Conservation (phyloP, 2,113 vertebrate species). For the Nannospalax galili region DNA sequence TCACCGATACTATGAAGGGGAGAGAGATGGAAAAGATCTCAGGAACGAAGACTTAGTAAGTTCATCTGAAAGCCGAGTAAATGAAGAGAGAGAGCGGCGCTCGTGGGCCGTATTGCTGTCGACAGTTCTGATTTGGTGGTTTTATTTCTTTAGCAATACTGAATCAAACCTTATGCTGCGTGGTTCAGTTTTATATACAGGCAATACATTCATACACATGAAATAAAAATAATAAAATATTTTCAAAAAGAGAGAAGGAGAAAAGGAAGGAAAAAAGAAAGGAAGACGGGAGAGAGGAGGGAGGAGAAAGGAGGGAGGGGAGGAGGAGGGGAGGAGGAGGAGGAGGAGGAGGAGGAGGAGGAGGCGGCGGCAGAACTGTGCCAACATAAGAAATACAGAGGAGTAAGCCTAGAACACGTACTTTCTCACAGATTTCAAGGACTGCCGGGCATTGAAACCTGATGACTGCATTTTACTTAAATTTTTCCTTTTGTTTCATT, state of each 20-base stretch:
- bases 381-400: not conserved
- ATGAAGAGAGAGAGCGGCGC: slow-evolving; percentile 4
- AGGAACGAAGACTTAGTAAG: slow-evolving; percentile 25
- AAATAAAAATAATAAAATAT: too few species aligned
- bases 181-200: not conserved
- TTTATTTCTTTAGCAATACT: slow-evolving; percentile 30
- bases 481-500: not conserved
- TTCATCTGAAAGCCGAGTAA: not conserved
- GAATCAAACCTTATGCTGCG: slow-evolving; percentile 18
- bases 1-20: slow-evolving; percentile 40
- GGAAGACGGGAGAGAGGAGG: too few species aligned
- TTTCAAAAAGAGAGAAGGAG: too few species aligned
- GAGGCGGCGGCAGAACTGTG: too few species aligned
- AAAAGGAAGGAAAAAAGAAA: too few species aligned
- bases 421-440: not conserved
- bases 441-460: not conserved
- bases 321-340: too few species aligned
- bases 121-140: not conserved
- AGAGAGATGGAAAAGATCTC: not conserved
- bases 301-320: too few species aligned
- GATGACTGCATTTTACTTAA: not conserved
- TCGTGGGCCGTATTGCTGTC: not conserved
- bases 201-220: too few species aligned
- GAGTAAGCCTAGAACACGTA: not conserved
- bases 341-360: too few species aligned